Percentiles rank a stretch among this genome's conserved stretches.
phyloP scores from a whole-genome alignment of 2,113 vertebrate species.

The Ibidorhyncha struthersii region DNA sequence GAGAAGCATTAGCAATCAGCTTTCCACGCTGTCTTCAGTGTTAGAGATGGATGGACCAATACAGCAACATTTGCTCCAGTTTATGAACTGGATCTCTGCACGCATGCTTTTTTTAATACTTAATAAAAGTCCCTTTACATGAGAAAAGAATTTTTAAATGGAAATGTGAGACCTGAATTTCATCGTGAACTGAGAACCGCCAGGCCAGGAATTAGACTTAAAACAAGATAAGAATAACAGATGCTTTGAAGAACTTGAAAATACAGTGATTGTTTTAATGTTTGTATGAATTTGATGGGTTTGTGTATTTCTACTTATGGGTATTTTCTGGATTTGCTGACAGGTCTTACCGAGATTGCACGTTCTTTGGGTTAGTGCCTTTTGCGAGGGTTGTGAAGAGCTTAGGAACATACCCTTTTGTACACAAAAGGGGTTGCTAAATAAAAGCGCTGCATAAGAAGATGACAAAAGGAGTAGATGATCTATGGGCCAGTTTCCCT shows the following conservation, averaged over 20 bases:
- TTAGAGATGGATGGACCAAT: background rate
- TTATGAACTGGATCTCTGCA: background rate
- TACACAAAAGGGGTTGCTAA: background rate
- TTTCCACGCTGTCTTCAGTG: background rate
- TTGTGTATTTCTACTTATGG: background rate
- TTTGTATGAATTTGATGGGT: background rate
- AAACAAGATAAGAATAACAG: background rate
- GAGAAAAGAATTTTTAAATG: background rate
- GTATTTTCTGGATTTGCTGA: background rate
- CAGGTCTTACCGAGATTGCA: background rate
- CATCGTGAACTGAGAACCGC: background rate
- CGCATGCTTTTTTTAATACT: background rate
- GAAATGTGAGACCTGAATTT: background rate
- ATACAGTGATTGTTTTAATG: background rate
- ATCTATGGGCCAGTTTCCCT: background rate
- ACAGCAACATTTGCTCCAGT: background rate
- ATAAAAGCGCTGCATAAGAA: background rate
- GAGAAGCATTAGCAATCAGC: background rate
- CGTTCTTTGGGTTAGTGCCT: background rate
- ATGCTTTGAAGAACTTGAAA: background rate
- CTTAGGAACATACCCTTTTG: background rate
- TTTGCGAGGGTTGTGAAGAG: background rate
- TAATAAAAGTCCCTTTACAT: background rate
- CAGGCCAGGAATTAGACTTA: background rate
- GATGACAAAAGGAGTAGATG: background rate